Evolutionary conservation across 2,888 invertebrate species (phyloP).

Genomic region (Poecilus cupreus): DNA sequence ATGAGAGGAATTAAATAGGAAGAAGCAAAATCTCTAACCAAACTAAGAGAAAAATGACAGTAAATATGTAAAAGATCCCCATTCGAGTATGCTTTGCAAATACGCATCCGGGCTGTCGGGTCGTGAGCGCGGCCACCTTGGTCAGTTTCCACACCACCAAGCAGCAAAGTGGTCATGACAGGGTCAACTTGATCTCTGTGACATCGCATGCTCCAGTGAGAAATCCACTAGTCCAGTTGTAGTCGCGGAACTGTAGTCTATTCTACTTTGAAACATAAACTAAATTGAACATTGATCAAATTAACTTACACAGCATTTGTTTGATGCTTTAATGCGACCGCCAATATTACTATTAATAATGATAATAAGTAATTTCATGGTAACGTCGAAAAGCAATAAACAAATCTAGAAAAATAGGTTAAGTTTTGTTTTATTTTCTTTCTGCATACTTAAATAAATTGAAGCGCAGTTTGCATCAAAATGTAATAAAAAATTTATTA

Average conservation of each 20-base stretch:
- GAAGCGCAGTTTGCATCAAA: not conserved
- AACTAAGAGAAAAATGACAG: too few relatives aligned
- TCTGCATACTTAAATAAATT: too few relatives aligned
- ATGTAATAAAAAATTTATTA: not conserved
- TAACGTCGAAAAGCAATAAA: too few relatives aligned
- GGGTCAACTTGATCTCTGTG: constrained; percentile 1
- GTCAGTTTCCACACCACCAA: constrained; percentile 26
- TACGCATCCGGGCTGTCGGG: not conserved
- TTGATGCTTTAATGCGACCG: not conserved
- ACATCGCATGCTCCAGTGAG: constrained; percentile 3
- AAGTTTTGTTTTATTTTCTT: too few relatives aligned
- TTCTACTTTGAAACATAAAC: not conserved
- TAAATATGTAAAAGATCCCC: not conserved
- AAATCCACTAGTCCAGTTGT: not conserved
- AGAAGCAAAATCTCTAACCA: too few relatives aligned
- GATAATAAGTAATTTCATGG: too few relatives aligned
- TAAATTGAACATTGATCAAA: not conserved
- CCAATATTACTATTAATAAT: not conserved
- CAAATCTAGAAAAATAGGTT: too few relatives aligned
- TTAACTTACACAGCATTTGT: not conserved
- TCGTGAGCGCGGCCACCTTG: constrained; percentile 22
- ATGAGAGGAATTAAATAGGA: too few relatives aligned
- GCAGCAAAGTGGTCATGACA: constrained; percentile 31
- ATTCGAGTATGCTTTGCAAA: not conserved
- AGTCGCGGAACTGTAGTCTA: not conserved